Conservation (phyloP, 2,797 vertebrate species). For the Mastacembelus armatus region DNA sequence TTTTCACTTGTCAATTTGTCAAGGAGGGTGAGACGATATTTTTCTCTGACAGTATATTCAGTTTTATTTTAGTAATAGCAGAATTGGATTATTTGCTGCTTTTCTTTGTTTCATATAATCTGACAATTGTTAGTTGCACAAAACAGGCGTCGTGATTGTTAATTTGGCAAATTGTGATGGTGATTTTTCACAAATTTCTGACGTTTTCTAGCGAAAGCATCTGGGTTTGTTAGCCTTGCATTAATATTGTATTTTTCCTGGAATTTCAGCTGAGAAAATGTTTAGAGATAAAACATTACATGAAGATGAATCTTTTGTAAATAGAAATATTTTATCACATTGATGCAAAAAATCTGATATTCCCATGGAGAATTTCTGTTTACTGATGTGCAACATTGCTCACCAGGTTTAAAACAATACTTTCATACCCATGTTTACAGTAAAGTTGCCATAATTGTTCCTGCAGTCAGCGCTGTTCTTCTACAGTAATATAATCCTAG, state of each 20-base stretch:
- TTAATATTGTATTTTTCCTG: background rate
- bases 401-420: background rate
- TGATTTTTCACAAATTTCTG: background rate
- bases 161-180: background rate
- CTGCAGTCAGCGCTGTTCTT: background rate
- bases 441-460: background rate
- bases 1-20: background rate
- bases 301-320: background rate
- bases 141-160: too few relatives aligned
- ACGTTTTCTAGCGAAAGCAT: background rate
- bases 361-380: background rate
- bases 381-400: constrained; percentile 5
- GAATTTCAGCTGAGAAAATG: background rate
- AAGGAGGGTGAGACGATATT: background rate
- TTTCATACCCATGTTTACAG: background rate
- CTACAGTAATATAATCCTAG: background rate
- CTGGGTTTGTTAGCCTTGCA: background rate
- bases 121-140: too few relatives aligned
- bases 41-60: background rate
- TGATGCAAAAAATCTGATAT: constrained; percentile 11
- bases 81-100: too few relatives aligned
- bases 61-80: background rate
- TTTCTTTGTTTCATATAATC: background rate
- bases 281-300: background rate
- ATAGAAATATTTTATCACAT: constrained; percentile 1